Evolutionary conservation across 2,113 vertebrate species (phyloP), one percentile per base, ranked within the genome.

Genomic region (Neotoma lepida): DNA sequence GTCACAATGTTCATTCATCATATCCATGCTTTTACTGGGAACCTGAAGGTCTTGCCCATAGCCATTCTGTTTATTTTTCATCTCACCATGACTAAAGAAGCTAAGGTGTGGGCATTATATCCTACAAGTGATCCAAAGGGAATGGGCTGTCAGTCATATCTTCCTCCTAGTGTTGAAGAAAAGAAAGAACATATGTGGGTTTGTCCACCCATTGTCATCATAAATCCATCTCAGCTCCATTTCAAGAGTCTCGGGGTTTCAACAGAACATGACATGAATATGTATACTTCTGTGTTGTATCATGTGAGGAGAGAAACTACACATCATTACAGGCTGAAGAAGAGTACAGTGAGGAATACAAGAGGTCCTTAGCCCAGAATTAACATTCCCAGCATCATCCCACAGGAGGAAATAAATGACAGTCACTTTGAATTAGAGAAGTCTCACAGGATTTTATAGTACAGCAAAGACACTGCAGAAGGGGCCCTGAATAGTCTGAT

Each of bases 51-150:
- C 97, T 78, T 97, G 76, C 66, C 54, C 88, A 6, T 6, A 97
- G 96, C 94, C 91, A 87, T 93, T 98, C 94, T 95, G 92, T 96
- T 98, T 98, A 98, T 98, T 97, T 98, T 98, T 98, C 98, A 98
- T 98, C 97, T 98, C 96, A 98, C 98, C 98, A 98, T 98, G 98
- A 98, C 98, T 98, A 98, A 98, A 98, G 97, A 98, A 98, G 97
- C 86, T 97, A 98, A 98, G 98, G 98, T 98, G 97, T 97, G 94
- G 88, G 54, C 95, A 94, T 97, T 97, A 96, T 97, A 97, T 97
- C 95, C 90, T 96, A 97, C 54, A 94, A 97, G 18, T 63, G 58
- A n/a, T 85, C 88, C 95, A 93, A 96, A 95, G 97, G 94, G 96
- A 96, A 97, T 95, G 93, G 49, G 92, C 97, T 98, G 98, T 98